phyloP scores from a whole-genome alignment of 2,888 invertebrate genomes.

The Micropterix aruncella region DNA sequence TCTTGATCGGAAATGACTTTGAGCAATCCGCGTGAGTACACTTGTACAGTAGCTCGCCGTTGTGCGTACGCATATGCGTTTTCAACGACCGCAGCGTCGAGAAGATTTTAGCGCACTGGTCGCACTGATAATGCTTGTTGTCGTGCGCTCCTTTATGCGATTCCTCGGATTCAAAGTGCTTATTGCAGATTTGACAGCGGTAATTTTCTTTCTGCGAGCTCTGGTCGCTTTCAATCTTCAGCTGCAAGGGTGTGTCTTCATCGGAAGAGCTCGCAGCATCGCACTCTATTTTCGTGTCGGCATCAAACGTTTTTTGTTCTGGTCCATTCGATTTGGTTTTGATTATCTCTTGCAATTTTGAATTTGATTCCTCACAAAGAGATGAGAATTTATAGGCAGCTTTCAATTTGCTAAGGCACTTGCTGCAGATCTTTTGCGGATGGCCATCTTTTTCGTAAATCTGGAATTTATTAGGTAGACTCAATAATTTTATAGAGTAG shows the following conservation, averaged over 20 bases:
- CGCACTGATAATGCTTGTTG: slow-evolving; percentile 6
- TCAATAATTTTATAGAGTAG: too few relatives aligned
- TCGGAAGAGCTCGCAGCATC: neutral
- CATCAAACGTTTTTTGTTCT: too few relatives aligned
- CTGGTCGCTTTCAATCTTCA: neutral
- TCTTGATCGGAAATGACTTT: slow-evolving; percentile 8
- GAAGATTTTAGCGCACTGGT: slow-evolving; percentile 9
- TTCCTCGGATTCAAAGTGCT: slow-evolving; percentile 6
- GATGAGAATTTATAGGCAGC: slow-evolving; percentile 9
- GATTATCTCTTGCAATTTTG: slow-evolving; percentile 5
- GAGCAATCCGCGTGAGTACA: slow-evolving; percentile 9
- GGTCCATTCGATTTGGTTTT: neutral
- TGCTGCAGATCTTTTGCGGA: slow-evolving; percentile 9
- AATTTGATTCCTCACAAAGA: slow-evolving; percentile 8
- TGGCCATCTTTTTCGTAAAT: slow-evolving; percentile 6
- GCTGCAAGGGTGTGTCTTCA: neutral
- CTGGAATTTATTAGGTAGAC: too few relatives aligned
- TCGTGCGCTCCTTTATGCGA: slow-evolving; percentile 4
- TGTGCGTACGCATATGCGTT: slow-evolving; percentile 7
- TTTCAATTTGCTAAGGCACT: slow-evolving; percentile 7
- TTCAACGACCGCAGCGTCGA: slow-evolving; percentile 6
- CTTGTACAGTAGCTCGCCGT: slow-evolving; percentile 6
- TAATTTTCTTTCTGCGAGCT: neutral
- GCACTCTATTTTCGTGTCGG: neutral
- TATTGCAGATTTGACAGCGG: neutral